Evolutionary conservation across 1,140 invertebrate species (phyloP), one percentile per base, ranked within the genome.

Genomic region (Streblospio benedicti): DNA sequence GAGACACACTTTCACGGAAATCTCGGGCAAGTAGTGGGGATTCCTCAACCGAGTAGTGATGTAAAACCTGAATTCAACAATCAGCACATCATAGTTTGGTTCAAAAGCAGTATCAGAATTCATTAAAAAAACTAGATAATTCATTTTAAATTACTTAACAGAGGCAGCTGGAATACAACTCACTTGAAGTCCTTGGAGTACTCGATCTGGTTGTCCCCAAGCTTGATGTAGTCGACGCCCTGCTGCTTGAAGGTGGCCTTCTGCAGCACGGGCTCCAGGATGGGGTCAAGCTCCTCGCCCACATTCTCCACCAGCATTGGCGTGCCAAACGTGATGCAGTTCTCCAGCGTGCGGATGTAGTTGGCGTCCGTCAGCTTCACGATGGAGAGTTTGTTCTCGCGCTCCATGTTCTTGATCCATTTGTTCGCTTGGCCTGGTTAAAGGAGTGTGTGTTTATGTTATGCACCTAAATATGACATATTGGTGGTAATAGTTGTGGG

Each of bases 381-480:
- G 4, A 77, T 68, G 30, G 60, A 62, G 30, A 79, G 63, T 54
- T 76, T 74, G 62, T 77, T 76, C n/a, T 69, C 66, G 43, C 70
- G 70, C 62, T 79, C 92, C 85, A 94, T 87, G 73, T 90, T 93
- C 75, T 93, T 93, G 5, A 97, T 83, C 92, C 92, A 96, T 75
- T 87, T 89, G 62, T 74, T 79, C 16, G 78, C 78, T 61, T 79
- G 78, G 59, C 76, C 74, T 79, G 70, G 64, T 51, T 25, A 30
- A 16, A 56, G 4, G 16, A 54, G 5, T 53, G 9, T 16, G 27
- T 32, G 14, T 9, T 49, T 49, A 12, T 23, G 12, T 16, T 49
- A 9, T 16, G 12, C 38, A 41, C n/a, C n/a, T 12, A 12, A 12
- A 41, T n/a, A 12, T 12, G 38, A 12, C n/a, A 41, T n/a, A 41